Base-by-base conservation (phyloP, 2,888 invertebrate species). In the Cataglyphis rosenhaueri region DNA sequence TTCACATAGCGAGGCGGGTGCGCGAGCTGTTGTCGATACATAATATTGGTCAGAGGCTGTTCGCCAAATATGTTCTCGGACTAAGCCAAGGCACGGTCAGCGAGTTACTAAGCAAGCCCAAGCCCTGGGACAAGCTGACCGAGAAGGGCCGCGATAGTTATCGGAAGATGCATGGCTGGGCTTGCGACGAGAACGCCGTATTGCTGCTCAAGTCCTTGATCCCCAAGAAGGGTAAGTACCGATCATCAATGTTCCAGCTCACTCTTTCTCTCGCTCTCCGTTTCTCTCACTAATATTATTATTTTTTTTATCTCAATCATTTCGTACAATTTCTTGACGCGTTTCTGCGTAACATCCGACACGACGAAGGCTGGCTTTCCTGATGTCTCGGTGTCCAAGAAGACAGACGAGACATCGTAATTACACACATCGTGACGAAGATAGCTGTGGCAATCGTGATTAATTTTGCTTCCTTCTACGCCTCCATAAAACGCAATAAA, bases 101-200 rank as follows among this genome's bases (percentile, higher is more conserved):
- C 88, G 99, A 99, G 95, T 95, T 99, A 92, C 96, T 99, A 86
- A 99, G 99, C 90, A 99, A 99, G 95, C 99, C 99, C 79, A 99
- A 99, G 95, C 99, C 99, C 18, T 99, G 99, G 99, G 99, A 99
- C 95, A 99, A 99, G 95, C 96, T 99, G 93, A 99, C 99, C 83
- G 99, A 99, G 95, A 99, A 99, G 95, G 99, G 99, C 52, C 96
- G 99, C 81, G 99, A 99, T 95, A 99, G 99, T 92, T 99, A 99
- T 95, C 96, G 99, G 93, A 99, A 99, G 95, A 99, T 99, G 99
- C 99, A 99, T 95, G 98, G 98, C 92, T 99, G 99, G 99, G 98
- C 99, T 90, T 98, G 98, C 95, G 99, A 99, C 95, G 99, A 99
- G 94, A 97, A 98, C 93, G 99, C 99, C 93, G 98, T 99, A 93